Base-by-base conservation (phyloP, 1,140 invertebrate species). In the Drosophila bocqueti region DNA sequence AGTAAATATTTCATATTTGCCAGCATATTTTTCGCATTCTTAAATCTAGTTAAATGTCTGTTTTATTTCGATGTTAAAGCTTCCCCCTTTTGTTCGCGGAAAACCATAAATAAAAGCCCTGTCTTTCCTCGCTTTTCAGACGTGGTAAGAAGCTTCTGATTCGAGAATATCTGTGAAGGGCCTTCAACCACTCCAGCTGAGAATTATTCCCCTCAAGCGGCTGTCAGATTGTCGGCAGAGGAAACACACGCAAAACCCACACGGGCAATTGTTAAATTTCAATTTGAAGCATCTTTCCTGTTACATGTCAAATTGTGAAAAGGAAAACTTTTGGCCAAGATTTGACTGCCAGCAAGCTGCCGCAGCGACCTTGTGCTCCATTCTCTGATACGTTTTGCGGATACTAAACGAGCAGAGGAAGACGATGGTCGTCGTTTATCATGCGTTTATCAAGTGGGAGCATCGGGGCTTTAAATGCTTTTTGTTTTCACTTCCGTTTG, bases 401-500 rank as follows among this genome's bases (percentile, higher is more conserved):
- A 60, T 59, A 26, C 24, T 3, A 74, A 72, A 62, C 38, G 43
- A 69, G 26, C 69, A 24, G 18, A 67, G 68, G 61, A 83, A 57
- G 43, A 47, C 60, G 13, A 61, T 13, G 60, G 60, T 64, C 62
- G 67, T 90, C 84, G 83, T 89, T 84, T 76, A 90, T 89, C 84
- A 89, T 81, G 80, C 69, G 83, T 71, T 90, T 79, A 89, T 89
- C 71, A 34, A 61, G 71, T 60, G 71, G 71, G 55, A 73, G 38
- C 54, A 73, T 73, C 71, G 40, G 24, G 50, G 71, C 69, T 61
- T 73, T 73, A 74, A 73, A 74, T 73, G 38, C 46, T 10, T 58
- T 46, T 49, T 45, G 64, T 57, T 58, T 78, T 66, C 64, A 55
- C 42, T 69, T 68, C 42, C 65, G 76, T 65, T 83, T 72, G 66